phyloP scores from a whole-genome alignment of 2,888 invertebrate species.

The Drosophila algonquin region DNA sequence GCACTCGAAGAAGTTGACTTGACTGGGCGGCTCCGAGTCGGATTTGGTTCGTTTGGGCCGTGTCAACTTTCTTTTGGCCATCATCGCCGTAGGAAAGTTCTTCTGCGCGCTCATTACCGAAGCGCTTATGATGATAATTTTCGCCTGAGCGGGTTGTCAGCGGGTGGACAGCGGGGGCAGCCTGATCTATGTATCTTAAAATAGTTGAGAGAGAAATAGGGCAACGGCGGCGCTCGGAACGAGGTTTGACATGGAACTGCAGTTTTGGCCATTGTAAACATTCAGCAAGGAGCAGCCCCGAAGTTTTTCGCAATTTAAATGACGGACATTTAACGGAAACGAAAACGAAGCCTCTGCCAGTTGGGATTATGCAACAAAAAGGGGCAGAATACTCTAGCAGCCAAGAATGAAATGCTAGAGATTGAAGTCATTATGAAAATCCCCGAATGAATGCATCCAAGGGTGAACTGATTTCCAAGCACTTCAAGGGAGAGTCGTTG shows the following conservation, averaged over 20 bases:
- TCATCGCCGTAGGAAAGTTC: background rate
- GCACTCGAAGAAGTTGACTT: conserved; percentile 30
- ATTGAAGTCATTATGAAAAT: background rate
- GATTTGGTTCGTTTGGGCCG: conserved; percentile 7
- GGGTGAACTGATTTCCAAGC: too few species aligned
- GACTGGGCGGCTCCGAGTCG: conserved; percentile 8
- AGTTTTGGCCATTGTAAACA: conserved; percentile 14
- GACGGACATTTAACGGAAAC: conserved; percentile 7
- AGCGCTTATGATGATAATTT: conserved; percentile 72
- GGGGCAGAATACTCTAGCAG: too few species aligned
- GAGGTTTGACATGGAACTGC: background rate
- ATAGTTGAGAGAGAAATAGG: conserved; percentile 7
- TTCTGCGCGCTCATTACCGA: conserved; percentile 62
- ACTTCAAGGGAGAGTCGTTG: too few species aligned
- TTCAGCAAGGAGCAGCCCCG: conserved; percentile 4
- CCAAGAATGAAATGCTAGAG: background rate
- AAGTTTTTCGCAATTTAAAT: conserved; percentile 10
- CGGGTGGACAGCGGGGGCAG: too few species aligned
- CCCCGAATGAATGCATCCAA: too few species aligned
- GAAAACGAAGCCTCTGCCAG: conserved; percentile 16
- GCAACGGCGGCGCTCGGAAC: background rate
- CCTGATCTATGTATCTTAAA: conserved; percentile 8
- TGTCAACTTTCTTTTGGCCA: background rate
- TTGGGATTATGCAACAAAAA: background rate
- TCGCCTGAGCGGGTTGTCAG: conserved; percentile 12